These are phyloP conservation scores for Pteria penguin DNA, from an alignment of 2,888 invertebrate genomes.

Conservation along the genomic window DNA sequence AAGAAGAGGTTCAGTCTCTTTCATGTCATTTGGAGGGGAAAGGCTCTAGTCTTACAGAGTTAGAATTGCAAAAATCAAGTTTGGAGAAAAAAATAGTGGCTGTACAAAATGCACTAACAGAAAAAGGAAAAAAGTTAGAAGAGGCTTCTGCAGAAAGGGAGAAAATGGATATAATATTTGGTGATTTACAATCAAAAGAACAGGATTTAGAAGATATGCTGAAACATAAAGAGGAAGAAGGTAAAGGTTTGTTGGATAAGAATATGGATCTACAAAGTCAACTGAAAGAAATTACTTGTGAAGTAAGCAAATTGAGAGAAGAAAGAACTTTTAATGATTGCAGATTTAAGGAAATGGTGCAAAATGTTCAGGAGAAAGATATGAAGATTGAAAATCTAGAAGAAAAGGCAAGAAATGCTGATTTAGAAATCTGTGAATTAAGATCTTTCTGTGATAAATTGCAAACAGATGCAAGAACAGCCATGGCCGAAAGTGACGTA, in stretches of 20 bases:
- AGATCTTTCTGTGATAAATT: not conserved
- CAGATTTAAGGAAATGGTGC: conserved; percentile 6
- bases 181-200: conserved; percentile 2
- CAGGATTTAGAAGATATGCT: conserved; percentile 37
- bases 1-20: conserved; percentile 25
- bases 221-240: conserved; percentile 19
- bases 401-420: not conserved
- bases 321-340: not conserved
- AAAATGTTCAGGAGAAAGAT: conserved; percentile 15
- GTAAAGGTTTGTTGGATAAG: conserved; percentile 25
- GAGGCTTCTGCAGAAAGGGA: not conserved
- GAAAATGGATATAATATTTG: not conserved
- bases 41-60: not conserved
- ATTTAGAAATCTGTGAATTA: not conserved
- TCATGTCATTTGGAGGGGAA: not conserved
- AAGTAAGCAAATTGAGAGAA: conserved; percentile 22
- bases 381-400: not conserved
- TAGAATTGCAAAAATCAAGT: conserved; percentile 7
- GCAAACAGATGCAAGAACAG: not conserved
- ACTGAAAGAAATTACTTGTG: conserved; percentile 11
- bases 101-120: not conserved
- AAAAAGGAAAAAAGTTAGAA: not conserved
- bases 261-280: conserved; percentile 23
- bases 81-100: not conserved
- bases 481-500: conserved; percentile 7